Percentiles rank a stretch among this genome's conserved stretches.
Conservation (phyloP, 2,797 vertebrate species). For the Pseudomugil gertrudae region DNA sequence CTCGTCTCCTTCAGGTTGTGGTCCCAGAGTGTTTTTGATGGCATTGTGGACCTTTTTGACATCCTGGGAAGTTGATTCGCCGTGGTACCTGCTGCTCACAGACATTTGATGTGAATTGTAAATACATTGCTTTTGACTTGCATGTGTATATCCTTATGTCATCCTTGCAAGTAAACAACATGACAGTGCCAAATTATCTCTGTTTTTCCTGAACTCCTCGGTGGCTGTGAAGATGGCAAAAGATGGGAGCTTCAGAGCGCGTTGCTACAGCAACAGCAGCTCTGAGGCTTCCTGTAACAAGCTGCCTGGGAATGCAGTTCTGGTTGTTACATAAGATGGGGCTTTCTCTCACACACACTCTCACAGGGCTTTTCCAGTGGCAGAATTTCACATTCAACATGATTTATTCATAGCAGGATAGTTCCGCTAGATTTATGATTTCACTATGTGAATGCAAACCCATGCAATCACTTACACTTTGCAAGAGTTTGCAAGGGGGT, state of each 20-base stretch:
- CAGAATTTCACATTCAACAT: conserved; percentile 72
- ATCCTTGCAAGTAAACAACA: conserved; percentile 36
- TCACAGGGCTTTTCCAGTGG: conserved; percentile 75
- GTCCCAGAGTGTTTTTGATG: conserved; percentile 55
- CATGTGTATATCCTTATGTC: conserved; percentile 20
- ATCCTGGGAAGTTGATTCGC: not conserved
- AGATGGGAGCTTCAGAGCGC: conserved; percentile 58
- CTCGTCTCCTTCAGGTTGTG: conserved; percentile 53
- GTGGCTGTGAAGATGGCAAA: conserved; percentile 34
- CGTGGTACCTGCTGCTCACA: conserved; percentile 9
- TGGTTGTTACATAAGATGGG: conserved; percentile 74
- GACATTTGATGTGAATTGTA: conserved; percentile 13
- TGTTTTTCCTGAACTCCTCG: conserved; percentile 38
- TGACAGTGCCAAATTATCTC: conserved; percentile 44
- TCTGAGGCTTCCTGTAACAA: conserved; percentile 75
- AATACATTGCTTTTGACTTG: not conserved
- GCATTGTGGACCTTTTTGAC: conserved; percentile 14
- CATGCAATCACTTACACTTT: conserved; percentile 56
- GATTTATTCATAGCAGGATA: conserved; percentile 74
- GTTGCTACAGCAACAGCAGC: conserved; percentile 75
- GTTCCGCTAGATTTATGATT: conserved; percentile 63
- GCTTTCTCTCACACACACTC: conserved; percentile 55
- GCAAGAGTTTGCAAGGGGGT: conserved; percentile 32
- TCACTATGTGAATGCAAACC: conserved; percentile 58
- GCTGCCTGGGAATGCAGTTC: conserved; percentile 73